Evolutionary conservation across 2,113 vertebrate genomes (phyloP), one percentile per base, ranked within the genome.

Genomic region (Aphelocoma coerulescens): DNA sequence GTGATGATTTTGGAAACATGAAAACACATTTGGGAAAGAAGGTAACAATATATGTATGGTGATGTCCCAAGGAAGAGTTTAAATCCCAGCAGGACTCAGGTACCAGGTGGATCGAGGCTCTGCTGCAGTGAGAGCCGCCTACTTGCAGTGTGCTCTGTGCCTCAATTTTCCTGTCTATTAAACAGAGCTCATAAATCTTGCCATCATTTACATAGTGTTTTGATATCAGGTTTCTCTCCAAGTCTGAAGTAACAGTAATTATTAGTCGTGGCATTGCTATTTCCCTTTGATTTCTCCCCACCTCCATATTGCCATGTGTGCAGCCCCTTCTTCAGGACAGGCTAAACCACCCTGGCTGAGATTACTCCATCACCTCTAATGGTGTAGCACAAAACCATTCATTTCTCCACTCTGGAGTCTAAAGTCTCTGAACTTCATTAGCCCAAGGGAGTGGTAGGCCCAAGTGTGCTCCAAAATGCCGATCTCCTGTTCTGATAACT

Each of bases 401-500:
- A 88, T 95, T 89, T 94, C 87, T 95, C 85, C 86, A 11, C 94
- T 96, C 80, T 14, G 73, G 91, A 95, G 93, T 67, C 86, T 78
- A 1, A 96, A 94, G 91, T 91, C 89, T 92, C 89, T 85, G 91
- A 95, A 94, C 92, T 95, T 94, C 39, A 96, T 96, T 97, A 96
- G 94, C 95, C 86, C 89, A 96, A 95, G 95, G 95, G 96, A 97
- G 95, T 97, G 96, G 97, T 93, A 93, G 94, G 92, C 85, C 84
- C 84, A 67, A 96, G 91, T 61, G 83, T 96, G 96, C 88, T 92
- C 93, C 35, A 0, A 93, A 96, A 95, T 94, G 88, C 91, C 49
- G 94, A 96, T 96, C 95, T 96, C 59, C 91, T 61, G n/a, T 88
- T 89, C 65, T 95, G 95, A 97, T 97, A 96, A 91, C 87, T 79